Base-by-base conservation (phyloP, 2,888 invertebrate genomes). In the Drosophila kambysellisi region DNA sequence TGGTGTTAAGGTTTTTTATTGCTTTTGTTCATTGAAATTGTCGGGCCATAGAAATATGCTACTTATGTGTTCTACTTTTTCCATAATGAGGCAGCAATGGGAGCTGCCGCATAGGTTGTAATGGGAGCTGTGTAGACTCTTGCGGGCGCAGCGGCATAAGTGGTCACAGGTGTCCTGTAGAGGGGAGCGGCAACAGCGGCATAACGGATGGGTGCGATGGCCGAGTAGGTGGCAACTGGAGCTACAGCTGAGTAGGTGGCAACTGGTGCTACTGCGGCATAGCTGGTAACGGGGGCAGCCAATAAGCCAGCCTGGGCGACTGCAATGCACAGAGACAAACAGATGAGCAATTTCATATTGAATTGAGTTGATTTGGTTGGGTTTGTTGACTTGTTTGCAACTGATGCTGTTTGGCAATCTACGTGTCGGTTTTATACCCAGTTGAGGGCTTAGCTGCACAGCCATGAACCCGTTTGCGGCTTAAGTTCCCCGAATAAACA, bases 311-410 rank as follows among this genome's bases (percentile, higher is more conserved):
- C 78, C 61, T 77, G 78, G 6, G 79, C 68, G 43, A 53, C 46
- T 17, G 75, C 69, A 56, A 68, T 50, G 57, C 74, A 74, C 25
- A 74, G 41, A 32, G 61, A 51, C 51, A 76, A 68, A 62, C 58
- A 53, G 51, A 79, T 64, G 75, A 74, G 63, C 53, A 75, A 64
- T 75, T 77, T 77, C 77, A 77, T 77, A 61, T 79, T 75, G 76
- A 56, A 25, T 41, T 69, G 20, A 30, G 41, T 56, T 35, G 46
- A 46, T 50, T 73, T 43, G 43, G 25, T 56, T 51, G 43, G 35
- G n/a, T 17, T 7, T 70, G 75, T 61, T 50, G 59, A 54, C 62
- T 74, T 17, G 66, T 52, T 39, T 25, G 50, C 50, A 35, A 69
- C 68, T 69, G 70, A 70, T 70, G 64, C 48, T 48, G 29, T 48